Evolutionary conservation across 2,888 invertebrate species (phyloP).

Genomic region (Perizoma affinitatum): DNA sequence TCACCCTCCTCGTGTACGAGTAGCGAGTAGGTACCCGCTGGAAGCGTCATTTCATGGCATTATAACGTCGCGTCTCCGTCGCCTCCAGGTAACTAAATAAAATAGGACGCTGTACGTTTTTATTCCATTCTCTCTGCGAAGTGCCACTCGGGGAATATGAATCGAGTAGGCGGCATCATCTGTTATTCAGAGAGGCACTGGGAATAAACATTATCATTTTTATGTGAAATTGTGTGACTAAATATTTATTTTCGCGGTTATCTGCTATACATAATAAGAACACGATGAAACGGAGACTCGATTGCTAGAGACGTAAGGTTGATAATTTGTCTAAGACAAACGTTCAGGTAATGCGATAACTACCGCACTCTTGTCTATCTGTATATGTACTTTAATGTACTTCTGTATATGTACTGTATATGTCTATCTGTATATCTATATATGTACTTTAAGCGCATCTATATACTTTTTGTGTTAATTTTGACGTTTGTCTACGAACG

Average conservation of each 20-base stretch:
- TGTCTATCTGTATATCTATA: too few relatives aligned
- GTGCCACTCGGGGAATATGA: conserved; percentile 35
- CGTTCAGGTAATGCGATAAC: too few relatives aligned
- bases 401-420: too few relatives aligned
- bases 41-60: neutral
- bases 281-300: neutral
- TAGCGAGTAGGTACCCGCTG: neutral
- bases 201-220: conserved; percentile 13
- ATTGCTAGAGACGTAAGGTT: too few relatives aligned
- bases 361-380: too few relatives aligned
- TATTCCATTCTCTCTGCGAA: conserved; percentile 23
- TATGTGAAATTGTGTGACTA: conserved; percentile 12
- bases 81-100: conserved; percentile 26
- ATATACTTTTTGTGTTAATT: too few relatives aligned
- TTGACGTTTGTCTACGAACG: too few relatives aligned
- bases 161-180: conserved; percentile 25
- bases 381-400: too few relatives aligned
- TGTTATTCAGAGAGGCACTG: conserved; percentile 17
- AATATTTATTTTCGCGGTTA: neutral
- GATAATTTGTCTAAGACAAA: too few relatives aligned
- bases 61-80: conserved; percentile 4
- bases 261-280: neutral
- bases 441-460: too few relatives aligned
- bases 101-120: conserved; percentile 22
- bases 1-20: too few relatives aligned